These are phyloP conservation scores for Ahaetulla prasina DNA, from an alignment of 2,113 vertebrate genomes.

Conservation along the genomic window DNA sequence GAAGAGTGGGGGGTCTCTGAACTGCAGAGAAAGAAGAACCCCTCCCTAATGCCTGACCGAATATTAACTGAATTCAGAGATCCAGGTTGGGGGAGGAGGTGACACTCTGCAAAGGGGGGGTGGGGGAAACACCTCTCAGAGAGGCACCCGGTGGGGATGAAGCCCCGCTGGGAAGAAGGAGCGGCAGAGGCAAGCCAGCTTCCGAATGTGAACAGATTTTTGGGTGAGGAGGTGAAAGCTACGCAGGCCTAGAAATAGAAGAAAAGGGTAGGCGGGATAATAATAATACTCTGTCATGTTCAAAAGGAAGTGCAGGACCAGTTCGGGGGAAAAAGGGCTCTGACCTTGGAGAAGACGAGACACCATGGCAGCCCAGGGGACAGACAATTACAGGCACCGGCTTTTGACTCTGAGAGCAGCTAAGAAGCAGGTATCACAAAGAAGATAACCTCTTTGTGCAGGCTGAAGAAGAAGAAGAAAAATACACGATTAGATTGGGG, in stretches of 20 bases:
- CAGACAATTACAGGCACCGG: neutral
- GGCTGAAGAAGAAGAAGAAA: neutral
- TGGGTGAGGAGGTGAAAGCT: constrained; percentile 65
- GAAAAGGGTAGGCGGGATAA: constrained; percentile 56
- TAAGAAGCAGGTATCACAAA: neutral
- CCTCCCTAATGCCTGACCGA: neutral
- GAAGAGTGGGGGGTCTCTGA: neutral
- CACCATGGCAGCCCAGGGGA: neutral
- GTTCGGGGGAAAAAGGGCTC: constrained; percentile 32
- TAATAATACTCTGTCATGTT: constrained; percentile 55
- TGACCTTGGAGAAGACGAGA: constrained; percentile 31
- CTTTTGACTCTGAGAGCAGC: neutral
- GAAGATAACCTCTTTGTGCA: neutral
- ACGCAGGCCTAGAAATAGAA: constrained; percentile 60
- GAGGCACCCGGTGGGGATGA: neutral
- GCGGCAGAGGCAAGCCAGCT: constrained; percentile 53
- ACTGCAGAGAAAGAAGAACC: neutral
- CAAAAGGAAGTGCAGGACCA: constrained; percentile 53
- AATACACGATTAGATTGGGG: accelerated
- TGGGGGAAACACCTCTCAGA: neutral
- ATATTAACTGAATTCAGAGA: neutral
- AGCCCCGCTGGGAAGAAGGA: constrained; percentile 42
- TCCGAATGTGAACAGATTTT: constrained; percentile 64
- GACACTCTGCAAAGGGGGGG: neutral
- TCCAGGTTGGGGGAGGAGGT: too few species aligned